Evolutionary conservation across 2,888 invertebrate genomes (phyloP).

Genomic region (Parascotia fuliginaria): DNA sequence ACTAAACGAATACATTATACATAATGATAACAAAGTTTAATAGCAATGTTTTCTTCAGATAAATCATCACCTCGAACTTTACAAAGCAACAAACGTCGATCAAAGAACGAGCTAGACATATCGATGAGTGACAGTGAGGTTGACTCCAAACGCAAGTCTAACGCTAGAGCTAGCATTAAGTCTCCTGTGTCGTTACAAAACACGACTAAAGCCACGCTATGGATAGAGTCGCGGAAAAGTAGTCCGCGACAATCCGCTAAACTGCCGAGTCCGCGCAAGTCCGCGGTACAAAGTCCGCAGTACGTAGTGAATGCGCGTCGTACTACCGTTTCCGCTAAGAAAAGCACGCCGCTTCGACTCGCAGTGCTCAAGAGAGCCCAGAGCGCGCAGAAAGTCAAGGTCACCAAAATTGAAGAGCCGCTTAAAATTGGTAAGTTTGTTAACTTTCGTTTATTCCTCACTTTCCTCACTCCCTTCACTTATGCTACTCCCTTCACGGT

Average conservation of each 20-base stretch:
- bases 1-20: background rate
- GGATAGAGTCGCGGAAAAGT: constrained; percentile 70
- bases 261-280: constrained; percentile 42
- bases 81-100: constrained; percentile 22
- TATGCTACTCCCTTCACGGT: no score
- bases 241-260: constrained; percentile 40
- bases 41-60: background rate
- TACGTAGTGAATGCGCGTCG: constrained; percentile 5
- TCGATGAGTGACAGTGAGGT: constrained; percentile 21
- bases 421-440: constrained; percentile 54
- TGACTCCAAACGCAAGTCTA: constrained; percentile 27
- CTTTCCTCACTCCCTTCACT: no score
- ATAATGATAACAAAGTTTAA: background rate
- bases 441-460: no score
- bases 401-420: constrained; percentile 68
- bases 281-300: constrained; percentile 6
- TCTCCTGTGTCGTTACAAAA: background rate
- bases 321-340: constrained; percentile 19
- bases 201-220: constrained; percentile 66
- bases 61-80: constrained; percentile 2
- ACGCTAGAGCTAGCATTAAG: constrained; percentile 15
- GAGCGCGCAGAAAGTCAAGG: constrained; percentile 39
- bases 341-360: constrained; percentile 56
- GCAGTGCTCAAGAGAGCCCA: constrained; percentile 54
- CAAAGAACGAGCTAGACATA: constrained; percentile 27